Evolutionary conservation across 1,140 invertebrate genomes (phyloP), one percentile per base, ranked within the genome.

Genomic region (Hyles euphorbiae): DNA sequence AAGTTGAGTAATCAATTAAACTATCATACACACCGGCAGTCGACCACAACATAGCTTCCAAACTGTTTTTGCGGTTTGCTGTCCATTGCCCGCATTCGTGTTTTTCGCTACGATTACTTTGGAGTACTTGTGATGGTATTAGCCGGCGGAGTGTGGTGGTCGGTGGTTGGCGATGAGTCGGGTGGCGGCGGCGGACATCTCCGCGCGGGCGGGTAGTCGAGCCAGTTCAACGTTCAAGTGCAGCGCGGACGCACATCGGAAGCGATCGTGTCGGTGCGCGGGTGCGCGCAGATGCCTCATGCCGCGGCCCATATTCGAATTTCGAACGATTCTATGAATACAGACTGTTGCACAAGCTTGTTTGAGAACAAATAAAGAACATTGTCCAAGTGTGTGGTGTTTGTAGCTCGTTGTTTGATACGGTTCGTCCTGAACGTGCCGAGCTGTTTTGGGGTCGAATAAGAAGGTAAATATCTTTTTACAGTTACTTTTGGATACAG

Each of bases 211-310:
- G 81, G 73, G 75, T 83, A 76, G 63, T 34, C 72, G 63, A 71
- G 76, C 62, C 74, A 79, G 83, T 86, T 86, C 74, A 79, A 81
- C 68, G 78, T 68, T 80, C 76, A 84, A 76, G 76, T 80, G 76
- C 78, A 83, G 68, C 76, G 74, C 76, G 59, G 58, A 60, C 78
- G 80, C 78, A 83, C 79, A 81, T 72, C 72, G 50, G 54, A 59
- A 64, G 62, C 60, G 72, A 57, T 63, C 58, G 70, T 66, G 52
- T 52, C 45, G 60, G 60, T 61, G 67, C 66, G 67, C 68, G 70
- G 70, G 56, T 73, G 75, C 74, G 69, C 74, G 63, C 51, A n/a
- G 61, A 61, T 64, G 67, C 66, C 61, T 57, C 63, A 64, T 72
- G 57, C 57, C 63, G 67, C 65, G 68, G 65, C 69, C 70, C 59